Evolutionary conservation across 2,113 vertebrate species (phyloP), one percentile per base, ranked within the genome.

Genomic region (Ptychochromis oligacanthus): DNA sequence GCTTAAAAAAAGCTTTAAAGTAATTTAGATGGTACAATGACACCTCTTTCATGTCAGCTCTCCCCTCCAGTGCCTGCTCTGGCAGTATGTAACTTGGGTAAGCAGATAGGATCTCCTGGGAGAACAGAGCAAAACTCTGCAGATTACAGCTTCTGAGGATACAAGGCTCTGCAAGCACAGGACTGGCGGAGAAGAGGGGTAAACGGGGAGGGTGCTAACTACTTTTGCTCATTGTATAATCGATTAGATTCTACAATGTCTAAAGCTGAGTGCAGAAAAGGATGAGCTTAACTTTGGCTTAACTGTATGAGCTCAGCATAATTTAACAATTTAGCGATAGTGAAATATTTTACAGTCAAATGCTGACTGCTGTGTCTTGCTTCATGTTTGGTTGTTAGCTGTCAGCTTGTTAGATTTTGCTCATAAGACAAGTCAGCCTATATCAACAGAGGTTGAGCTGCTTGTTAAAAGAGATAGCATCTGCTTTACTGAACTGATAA

Each of bases 1-100:
- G 85, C 62, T 31, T 75, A 79, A 94, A 94, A 49, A 49, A 49
- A 49, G 46, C 15, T 49, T 14, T 94, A 91, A 92, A 91, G 93
- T 94, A 90, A 84, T 17, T 31, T 72, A 64, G 80, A 87, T 49
- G 13, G 46, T 49, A 49, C 5, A 52, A 52, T 52, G 49, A 52
- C 17, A 18, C 49, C 46, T 6, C 15, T 49, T 49, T 49, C 46
- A 17, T 49, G 15, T 49, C 14, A 17, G 43, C 43, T 49, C 14
- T 5, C 43, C 40, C 14, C 15, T 17, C 46, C 13, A 49, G 5
- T 3, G 40, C 46, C 13, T 49, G 46, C 17, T 46, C 46, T 49
- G 14, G 46, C 46, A 49, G 46, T 17, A 52, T 17, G 46, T 4
- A 7, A 18, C 17, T 17, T 52, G 49, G 13, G 46, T 49, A 17